Percentiles rank a stretch among this genome's conserved stretches.
These are phyloP conservation scores for Rhadinocentrus ornatus DNA, from an alignment of 2,797 vertebrate genomes.

Conservation along the genomic window DNA sequence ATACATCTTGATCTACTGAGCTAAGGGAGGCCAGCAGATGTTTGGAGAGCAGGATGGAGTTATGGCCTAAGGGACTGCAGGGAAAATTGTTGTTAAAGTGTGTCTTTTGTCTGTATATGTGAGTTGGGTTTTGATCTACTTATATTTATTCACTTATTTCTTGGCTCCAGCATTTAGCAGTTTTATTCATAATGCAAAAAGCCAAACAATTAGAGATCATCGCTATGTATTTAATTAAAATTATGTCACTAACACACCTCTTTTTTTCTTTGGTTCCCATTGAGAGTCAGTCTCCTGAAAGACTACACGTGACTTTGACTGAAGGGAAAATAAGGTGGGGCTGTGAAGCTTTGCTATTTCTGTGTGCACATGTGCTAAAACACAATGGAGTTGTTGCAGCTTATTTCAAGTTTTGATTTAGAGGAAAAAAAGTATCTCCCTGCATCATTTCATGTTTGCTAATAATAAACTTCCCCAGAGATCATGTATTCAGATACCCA, in stretches of 20 bases:
- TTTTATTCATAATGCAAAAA: not conserved
- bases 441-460: constrained; percentile 29
- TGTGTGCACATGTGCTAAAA: constrained; percentile 27
- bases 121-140: constrained; percentile 16
- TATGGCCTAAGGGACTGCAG: constrained; percentile 40
- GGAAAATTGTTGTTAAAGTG: constrained; percentile 51
- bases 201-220: constrained; percentile 12
- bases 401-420: constrained; percentile 29
- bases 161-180: not conserved
- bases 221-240: constrained; percentile 9
- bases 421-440: constrained; percentile 4
- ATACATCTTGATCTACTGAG: constrained; percentile 66
- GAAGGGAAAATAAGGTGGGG: not conserved
- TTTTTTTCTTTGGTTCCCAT: constrained; percentile 24
- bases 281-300: constrained; percentile 43
- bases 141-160: not conserved
- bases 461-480: constrained; percentile 39
- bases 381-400: not conserved
- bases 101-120: constrained; percentile 55
- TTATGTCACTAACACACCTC: constrained; percentile 11
- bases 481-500: constrained; percentile 18
- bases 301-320: constrained; percentile 19
- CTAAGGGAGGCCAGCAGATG: constrained; percentile 59
- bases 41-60: constrained; percentile 59
- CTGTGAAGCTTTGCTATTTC: not conserved